Evolutionary conservation across 2,888 invertebrate genomes (phyloP), one percentile per base, ranked within the genome.

Genomic region (Tetragonisca angustula): DNA sequence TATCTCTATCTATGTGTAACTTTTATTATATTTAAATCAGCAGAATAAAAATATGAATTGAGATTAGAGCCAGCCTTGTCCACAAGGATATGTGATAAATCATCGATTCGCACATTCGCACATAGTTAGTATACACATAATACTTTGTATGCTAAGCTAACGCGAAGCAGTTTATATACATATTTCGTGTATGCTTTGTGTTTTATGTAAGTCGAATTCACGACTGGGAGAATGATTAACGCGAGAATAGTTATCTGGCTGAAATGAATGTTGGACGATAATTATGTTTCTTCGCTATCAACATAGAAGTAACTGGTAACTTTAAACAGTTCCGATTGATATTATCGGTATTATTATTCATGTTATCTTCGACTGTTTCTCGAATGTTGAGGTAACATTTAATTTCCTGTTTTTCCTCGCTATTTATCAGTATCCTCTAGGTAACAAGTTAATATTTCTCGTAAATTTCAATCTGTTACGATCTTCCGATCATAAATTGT

Each of bases 161-260:
- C n/a, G 32, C 17, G 2, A 62, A 76, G 19, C 70, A 54, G 77
- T 56, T 77, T 77, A 83, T 74, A 64, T n/a, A 56, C 11, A 4
- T 24, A 49, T 70, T 76, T 82, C 52, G 64, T 54, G 61, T n/a
- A 32, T 17, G 32, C n/a, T 9, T 17, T 59, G 59, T 19, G 64
- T 6, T 78, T 65, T 74, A 64, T 70, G 56, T 74, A 74, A 74
- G 64, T 6, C 27, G 64, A 83, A 49, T 71, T 54, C 59, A 19
- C 59, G 1, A 15, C 17, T 4, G 15, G 13, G 9, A 52, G 49
- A 21, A 61, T 15, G 32, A 49, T 71, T 75, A 81, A 67, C 52
- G 50, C 43, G 64, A 65, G 15, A 27, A 77, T 77, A 70, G 77
- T 77, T 78, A 69, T 52, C 19, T 21, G 19, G 50, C 36, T 5